These are phyloP conservation scores for Lasaia peninsularis DNA, from an alignment of 1,140 invertebrate genomes.

Conservation along the genomic window DNA sequence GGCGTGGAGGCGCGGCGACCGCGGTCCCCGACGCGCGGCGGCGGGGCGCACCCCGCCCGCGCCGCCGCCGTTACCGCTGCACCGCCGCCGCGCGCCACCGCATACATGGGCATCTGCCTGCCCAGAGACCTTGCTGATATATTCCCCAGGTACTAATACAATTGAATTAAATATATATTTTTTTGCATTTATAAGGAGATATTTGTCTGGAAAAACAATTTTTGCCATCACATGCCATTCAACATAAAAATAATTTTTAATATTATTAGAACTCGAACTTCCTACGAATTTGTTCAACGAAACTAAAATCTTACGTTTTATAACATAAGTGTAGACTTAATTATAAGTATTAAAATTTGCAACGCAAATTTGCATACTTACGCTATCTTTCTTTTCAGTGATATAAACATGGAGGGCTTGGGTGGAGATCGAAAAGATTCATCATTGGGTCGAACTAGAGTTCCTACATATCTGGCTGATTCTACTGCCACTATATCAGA, in stretches of 20 bases:
- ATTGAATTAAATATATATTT: no score
- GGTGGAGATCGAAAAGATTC: neutral
- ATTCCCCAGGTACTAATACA: slow-evolving; percentile 78
- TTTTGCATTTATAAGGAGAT: no score
- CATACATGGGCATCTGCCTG: slow-evolving; percentile 88
- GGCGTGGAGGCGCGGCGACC: slow-evolving; percentile 11
- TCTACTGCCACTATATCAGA: slow-evolving; percentile 10
- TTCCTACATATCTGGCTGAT: slow-evolving; percentile 13
- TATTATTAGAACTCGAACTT: no score
- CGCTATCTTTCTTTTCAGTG: slow-evolving; percentile 2
- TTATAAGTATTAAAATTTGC: no score
- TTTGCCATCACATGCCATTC: no score
- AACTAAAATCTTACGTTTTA: no score
- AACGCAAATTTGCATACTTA: no score
- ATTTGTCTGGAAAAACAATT: no score
- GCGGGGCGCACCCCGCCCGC: slow-evolving; percentile 6
- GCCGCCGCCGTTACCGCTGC: slow-evolving; percentile 20
- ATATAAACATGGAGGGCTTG: neutral
- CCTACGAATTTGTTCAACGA: no score
- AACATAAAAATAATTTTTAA: no score
- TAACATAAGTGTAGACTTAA: no score
- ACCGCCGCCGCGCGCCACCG: slow-evolving; percentile 21
- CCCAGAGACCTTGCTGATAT: slow-evolving; percentile 83
- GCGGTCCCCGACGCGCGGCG: slow-evolving; percentile 8
- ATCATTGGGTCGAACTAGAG: slow-evolving; percentile 6